These are phyloP conservation scores for Metallyticus violacea DNA, from an alignment of 2,888 invertebrate species.

Conservation along the genomic window DNA sequence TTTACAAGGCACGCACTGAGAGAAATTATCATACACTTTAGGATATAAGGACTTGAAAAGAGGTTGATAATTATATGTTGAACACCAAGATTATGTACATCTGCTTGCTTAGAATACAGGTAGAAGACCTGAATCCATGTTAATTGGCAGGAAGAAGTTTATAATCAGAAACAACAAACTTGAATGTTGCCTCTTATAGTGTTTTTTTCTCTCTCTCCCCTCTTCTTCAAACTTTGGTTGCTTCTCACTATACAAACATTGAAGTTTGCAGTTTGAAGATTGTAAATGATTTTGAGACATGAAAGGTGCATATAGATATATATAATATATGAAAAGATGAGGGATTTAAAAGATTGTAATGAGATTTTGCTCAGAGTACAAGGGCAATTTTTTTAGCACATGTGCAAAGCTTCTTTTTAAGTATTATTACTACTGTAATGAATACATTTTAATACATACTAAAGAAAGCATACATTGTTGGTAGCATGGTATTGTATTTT, in stretches of 20 bases:
- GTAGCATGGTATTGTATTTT: neutral
- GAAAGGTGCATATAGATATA: neutral
- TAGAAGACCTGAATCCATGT: neutral
- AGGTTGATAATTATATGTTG: neutral
- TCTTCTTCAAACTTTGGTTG: neutral
- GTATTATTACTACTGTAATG: neutral
- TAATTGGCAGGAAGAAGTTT: neutral
- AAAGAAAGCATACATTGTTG: neutral
- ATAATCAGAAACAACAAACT: neutral
- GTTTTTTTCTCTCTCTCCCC: neutral
- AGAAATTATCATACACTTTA: constrained; percentile 87
- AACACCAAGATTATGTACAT: neutral
- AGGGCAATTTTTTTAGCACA: neutral
- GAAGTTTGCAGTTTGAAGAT: neutral
- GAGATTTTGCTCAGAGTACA: neutral
- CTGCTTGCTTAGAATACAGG: neutral
- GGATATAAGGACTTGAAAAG: constrained; percentile 41
- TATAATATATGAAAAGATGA: too few relatives aligned
- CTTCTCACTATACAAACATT: neutral
- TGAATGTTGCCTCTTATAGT: neutral
- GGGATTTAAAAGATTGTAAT: too few relatives aligned
- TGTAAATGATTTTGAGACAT: neutral
- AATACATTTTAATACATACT: neutral
- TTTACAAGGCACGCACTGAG: constrained; percentile 82
- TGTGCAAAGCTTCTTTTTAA: too few relatives aligned